Base-by-base conservation (phyloP, 1,140 invertebrate genomes). In the Ditylenchus dipsaci region DNA sequence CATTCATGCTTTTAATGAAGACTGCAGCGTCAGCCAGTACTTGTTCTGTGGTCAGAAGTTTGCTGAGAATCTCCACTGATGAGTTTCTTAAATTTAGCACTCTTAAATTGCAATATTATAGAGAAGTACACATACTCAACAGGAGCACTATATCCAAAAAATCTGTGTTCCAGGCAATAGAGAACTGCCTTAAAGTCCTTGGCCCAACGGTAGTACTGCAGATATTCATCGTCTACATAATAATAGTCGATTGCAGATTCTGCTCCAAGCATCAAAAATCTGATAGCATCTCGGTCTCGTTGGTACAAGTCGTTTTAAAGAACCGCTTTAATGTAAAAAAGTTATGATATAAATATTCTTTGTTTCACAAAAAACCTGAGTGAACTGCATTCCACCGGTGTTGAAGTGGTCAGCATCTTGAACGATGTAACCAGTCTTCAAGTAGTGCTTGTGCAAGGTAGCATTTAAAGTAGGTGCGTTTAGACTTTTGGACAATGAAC, bases 21-120 rank as follows among this genome's bases (percentile, higher is more conserved):
- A 29, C 29, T n/a, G 69, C 69, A 29, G 49, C n/a, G 30, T 71
- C 69, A 42, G 69, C 69, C 9, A 71, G 38, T 11, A 68, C 69
- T 56, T 71, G 69, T 21, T 61, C 67, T 23, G 27, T 68, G 26
- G 29, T 71, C n/a, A n/a, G n/a, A 5, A 71, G 58, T 17, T 26
- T 76, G 15, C 59, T 5, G 5, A 61, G n/a, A n/a, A 7, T 61
- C 3, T 8, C 8, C 3, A 43, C 38, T 33, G 59, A 61, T 3
- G 5, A 5, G 38, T 61, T 61, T 30, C 59, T 61, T 3, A 61
- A 61, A 33, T n/a, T n/a, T n/a, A n/a, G n/a, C n/a, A n/a, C n/a
- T 47, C 15, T n/a, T 47, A 47, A 47, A 15, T 47, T 47, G 21
- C 21, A 47, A 47, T 47, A 47, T 47, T n/a, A n/a, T n/a, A n/a